Percentiles rank a stretch among this genome's conserved stretches.
Conservation (phyloP, 1,140 invertebrate species). For the Leptinotarsa lineolata region DNA sequence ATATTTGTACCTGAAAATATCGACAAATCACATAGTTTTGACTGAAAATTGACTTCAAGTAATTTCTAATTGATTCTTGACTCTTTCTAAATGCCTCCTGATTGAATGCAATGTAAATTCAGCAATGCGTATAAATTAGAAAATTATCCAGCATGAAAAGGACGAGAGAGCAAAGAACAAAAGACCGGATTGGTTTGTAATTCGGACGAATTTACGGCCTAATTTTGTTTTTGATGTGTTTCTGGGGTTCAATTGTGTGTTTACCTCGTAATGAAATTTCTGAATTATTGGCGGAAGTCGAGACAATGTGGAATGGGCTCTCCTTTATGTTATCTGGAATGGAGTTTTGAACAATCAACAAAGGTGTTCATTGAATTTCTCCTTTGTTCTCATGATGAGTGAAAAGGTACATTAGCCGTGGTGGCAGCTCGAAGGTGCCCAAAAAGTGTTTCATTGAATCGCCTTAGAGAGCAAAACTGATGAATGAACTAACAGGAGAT, state of each 20-base stretch:
- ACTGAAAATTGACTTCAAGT: not conserved
- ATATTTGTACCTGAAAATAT: not conserved
- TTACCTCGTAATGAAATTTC: constrained; percentile 24
- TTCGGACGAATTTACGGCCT: constrained; percentile 25
- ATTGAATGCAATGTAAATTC: constrained; percentile 26
- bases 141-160: constrained; percentile 24
- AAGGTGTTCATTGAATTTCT: constrained; percentile 16
- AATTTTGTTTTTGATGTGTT: constrained; percentile 25
- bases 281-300: constrained; percentile 20
- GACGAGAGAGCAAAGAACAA: constrained; percentile 22
- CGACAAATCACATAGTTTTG: not conserved
- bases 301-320: constrained; percentile 22
- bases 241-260: constrained; percentile 27
- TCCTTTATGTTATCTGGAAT: constrained; percentile 20
- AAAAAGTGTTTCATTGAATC: too few relatives aligned
- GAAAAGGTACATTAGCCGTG: not conserved
- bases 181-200: constrained; percentile 25
- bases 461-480: too few relatives aligned
- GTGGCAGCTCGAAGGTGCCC: too few relatives aligned
- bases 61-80: not conserved
- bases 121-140: constrained; percentile 30
- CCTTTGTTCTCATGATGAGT: constrained; percentile 13
- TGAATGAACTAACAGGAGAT: too few relatives aligned
- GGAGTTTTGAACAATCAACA: constrained; percentile 15
- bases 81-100: constrained; percentile 7